A percentile compares a stretch with the other conserved stretches of the same genome.
Evolutionary conservation across 2,113 vertebrate species (phyloP).

Genomic region (Psilopogon haemacephalus): DNA sequence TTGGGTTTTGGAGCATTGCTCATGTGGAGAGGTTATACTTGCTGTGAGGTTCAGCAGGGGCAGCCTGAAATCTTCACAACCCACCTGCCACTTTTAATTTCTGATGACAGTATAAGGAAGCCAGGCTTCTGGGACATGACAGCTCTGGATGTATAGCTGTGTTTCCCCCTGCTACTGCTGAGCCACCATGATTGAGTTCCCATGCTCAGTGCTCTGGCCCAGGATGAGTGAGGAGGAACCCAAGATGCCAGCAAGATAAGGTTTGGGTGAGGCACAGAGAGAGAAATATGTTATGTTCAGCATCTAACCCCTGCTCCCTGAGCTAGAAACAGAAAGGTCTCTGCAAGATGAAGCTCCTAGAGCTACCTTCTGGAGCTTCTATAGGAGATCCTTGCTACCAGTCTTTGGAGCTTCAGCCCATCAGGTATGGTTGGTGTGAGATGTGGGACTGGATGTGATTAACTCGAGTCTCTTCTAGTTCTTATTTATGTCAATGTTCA

Average conservation of each 20-base stretch:
- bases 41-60: fast-evolving
- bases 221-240: background rate
- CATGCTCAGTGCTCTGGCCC: background rate
- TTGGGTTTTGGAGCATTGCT: background rate
- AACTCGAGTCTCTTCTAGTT: background rate
- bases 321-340: background rate
- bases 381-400: background rate
- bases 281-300: background rate
- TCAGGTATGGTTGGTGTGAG: background rate
- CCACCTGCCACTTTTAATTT: background rate
- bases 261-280: background rate
- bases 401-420: background rate
- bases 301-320: background rate
- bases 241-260: fast-evolving
- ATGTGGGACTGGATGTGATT: no score
- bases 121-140: background rate
- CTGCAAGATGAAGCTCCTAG: background rate
- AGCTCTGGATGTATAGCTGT: background rate
- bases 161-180: background rate
- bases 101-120: background rate
- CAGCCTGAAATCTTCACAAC: background rate
- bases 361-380: background rate
- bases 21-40: background rate
- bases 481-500: background rate
- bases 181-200: fast-evolving